A percentile compares a stretch with the other conserved stretches of the same genome.
These are phyloP conservation scores for Dolichoris vasculosae DNA, from an alignment of 1,140 invertebrate species.

Conservation along the genomic window DNA sequence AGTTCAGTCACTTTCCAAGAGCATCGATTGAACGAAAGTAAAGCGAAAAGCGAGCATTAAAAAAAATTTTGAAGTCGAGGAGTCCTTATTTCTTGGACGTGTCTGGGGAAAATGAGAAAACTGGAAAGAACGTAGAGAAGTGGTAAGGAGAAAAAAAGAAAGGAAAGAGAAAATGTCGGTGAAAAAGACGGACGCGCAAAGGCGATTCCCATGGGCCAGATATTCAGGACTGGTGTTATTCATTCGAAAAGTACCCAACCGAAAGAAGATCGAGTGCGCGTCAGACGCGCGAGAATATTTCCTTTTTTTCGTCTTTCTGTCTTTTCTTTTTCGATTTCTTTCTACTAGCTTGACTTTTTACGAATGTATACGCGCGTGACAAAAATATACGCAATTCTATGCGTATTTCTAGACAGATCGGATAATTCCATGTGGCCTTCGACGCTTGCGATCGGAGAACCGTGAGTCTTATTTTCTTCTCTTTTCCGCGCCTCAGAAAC, in stretches of 20 bases:
- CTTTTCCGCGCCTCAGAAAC: neutral
- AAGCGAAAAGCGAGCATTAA: neutral
- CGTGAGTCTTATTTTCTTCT: neutral
- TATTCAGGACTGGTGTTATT: neutral
- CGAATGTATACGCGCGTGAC: neutral
- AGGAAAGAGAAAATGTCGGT: neutral
- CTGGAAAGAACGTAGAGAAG: neutral
- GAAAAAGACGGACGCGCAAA: constrained; percentile 1
- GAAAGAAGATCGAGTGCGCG: constrained; percentile 2
- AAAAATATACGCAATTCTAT: neutral
- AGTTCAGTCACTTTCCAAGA: neutral
- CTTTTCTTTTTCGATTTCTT: neutral
- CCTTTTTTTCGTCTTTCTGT: neutral
- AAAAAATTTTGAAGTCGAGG: neutral
- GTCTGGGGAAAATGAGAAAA: neutral
- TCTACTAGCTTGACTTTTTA: neutral
- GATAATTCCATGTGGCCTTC: neutral
- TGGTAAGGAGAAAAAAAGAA: neutral
- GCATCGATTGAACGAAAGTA: neutral
- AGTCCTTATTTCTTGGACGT: neutral
- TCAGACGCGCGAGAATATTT: neutral
- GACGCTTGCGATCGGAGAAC: neutral
- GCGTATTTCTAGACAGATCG: neutral
- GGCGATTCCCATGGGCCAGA: constrained; percentile 2
- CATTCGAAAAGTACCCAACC: constrained; percentile 11